phyloP scores from a whole-genome alignment of 2,113 vertebrate species.

The Neoarius graeffei region DNA sequence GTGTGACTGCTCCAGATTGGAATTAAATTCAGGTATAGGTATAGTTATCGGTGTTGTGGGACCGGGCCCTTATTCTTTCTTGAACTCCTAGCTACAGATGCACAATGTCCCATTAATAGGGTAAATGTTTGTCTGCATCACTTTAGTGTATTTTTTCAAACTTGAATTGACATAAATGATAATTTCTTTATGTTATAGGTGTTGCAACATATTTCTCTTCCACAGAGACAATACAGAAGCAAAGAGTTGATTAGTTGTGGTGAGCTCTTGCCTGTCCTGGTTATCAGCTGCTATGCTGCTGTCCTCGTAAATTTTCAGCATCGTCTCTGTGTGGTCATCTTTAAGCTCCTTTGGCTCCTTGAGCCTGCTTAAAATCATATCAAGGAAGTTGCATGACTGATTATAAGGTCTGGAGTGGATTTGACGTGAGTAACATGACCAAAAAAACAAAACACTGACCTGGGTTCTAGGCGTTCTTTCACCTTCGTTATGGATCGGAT shows the following conservation, averaged over 20 bases:
- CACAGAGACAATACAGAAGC: background rate
- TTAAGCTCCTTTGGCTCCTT: slow-evolving; percentile 69
- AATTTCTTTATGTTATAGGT: background rate
- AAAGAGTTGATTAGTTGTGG: background rate
- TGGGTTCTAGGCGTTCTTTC: slow-evolving; percentile 83
- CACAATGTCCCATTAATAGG: background rate
- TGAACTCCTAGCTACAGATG: background rate
- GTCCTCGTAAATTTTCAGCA: slow-evolving; percentile 61
- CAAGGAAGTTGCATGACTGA: background rate
- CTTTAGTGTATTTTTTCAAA: background rate
- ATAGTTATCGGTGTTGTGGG: too few species aligned
- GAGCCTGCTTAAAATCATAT: slow-evolving; percentile 62
- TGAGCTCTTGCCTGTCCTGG: slow-evolving; percentile 61
- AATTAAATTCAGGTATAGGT: too few species aligned
- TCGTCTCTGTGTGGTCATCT: slow-evolving; percentile 67
- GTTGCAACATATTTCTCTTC: background rate
- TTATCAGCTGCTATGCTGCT: background rate
- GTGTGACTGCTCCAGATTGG: too few species aligned
- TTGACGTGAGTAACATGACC: background rate
- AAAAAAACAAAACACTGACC: slow-evolving; percentile 64
- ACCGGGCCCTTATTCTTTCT: too few species aligned
- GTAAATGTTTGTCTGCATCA: background rate
- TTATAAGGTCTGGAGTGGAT: background rate
- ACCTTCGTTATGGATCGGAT: slow-evolving; percentile 82
- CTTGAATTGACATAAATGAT: background rate